Evolutionary conservation across 2,888 invertebrate genomes (phyloP).

Genomic region (Patella caerulea): DNA sequence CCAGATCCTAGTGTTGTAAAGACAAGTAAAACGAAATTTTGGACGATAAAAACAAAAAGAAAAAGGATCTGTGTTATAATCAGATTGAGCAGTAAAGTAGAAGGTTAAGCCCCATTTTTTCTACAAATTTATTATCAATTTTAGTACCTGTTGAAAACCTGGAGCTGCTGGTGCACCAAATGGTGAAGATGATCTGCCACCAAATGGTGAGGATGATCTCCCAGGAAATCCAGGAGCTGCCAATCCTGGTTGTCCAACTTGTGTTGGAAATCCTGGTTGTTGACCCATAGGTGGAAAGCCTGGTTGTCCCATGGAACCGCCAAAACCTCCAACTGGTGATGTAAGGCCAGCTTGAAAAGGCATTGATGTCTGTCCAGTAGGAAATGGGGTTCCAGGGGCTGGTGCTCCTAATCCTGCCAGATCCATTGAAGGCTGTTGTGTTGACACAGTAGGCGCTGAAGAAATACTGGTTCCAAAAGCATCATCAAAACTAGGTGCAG

Average conservation of each 20-base stretch:
- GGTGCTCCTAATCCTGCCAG: constrained; percentile 30
- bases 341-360: constrained; percentile 25
- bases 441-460: constrained; percentile 1
- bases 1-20: too few relatives aligned
- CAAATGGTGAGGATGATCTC: constrained; percentile 18
- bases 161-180: constrained; percentile 23
- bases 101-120: too few relatives aligned
- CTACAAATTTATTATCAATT: too few relatives aligned
- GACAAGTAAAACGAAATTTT: too few relatives aligned
- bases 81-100: too few relatives aligned
- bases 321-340: constrained; percentile 31
- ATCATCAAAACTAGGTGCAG: too few relatives aligned
- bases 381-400: constrained; percentile 16
- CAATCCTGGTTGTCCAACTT: constrained; percentile 15
- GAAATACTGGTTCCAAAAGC: too few relatives aligned
- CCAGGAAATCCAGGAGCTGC: constrained; percentile 15
- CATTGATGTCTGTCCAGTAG: constrained; percentile 18
- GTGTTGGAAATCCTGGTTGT: constrained; percentile 18
- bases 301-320: constrained; percentile 8
- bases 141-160: constrained; percentile 6
- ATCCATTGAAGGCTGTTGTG: constrained; percentile 40
- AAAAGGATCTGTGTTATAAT: too few relatives aligned
- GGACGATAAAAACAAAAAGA: too few relatives aligned
- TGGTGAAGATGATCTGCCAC: constrained; percentile 12
- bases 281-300: too few relatives aligned